Evolutionary conservation across 2,797 vertebrate genomes (phyloP).

Genomic region (Craterocephalus amniculus): DNA sequence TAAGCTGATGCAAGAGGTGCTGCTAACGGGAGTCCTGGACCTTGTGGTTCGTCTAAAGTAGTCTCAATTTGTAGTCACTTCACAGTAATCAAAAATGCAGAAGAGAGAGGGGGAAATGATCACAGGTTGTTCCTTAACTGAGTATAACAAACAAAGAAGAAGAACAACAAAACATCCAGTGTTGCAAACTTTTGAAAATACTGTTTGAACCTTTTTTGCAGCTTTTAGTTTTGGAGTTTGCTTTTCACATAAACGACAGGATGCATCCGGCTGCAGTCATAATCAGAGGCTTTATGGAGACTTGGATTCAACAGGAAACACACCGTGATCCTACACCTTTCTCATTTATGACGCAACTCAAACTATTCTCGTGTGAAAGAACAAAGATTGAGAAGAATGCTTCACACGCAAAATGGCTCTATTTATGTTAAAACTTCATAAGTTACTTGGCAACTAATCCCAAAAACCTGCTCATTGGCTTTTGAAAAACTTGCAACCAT

Average conservation of each 20-base stretch:
- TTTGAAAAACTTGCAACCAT: slow-evolving; percentile 5
- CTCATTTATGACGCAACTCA: slow-evolving; percentile 42
- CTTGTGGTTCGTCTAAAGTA: slow-evolving; percentile 13
- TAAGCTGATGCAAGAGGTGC: slow-evolving; percentile 52
- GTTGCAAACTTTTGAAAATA: slow-evolving; percentile 35
- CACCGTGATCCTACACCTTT: slow-evolving; percentile 30
- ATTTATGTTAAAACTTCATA: background rate
- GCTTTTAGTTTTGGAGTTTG: slow-evolving; percentile 21
- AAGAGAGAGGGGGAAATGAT: slow-evolving; percentile 12
- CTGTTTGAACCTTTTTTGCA: slow-evolving; percentile 24
- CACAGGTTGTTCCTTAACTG: slow-evolving; percentile 34
- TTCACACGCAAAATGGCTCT: background rate
- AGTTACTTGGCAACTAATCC: slow-evolving; percentile 2
- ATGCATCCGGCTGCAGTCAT: slow-evolving; percentile 20
- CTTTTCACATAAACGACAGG: slow-evolving; percentile 17
- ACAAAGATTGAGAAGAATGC: slow-evolving; percentile 10
- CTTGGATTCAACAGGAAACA: slow-evolving; percentile 10
- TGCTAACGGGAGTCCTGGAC: slow-evolving; percentile 34
- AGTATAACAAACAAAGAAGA: slow-evolving; percentile 30
- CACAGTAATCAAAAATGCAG: slow-evolving; percentile 23
- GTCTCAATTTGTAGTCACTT: slow-evolving; percentile 31
- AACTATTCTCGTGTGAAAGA: slow-evolving; percentile 23
- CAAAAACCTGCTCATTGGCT: background rate
- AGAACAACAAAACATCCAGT: slow-evolving; percentile 30
- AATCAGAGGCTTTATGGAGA: slow-evolving; percentile 8